A percentile compares a stretch with the other conserved stretches of the same genome.
Conservation (phyloP, 2,888 invertebrate genomes). For the Craniophora ligustri region DNA sequence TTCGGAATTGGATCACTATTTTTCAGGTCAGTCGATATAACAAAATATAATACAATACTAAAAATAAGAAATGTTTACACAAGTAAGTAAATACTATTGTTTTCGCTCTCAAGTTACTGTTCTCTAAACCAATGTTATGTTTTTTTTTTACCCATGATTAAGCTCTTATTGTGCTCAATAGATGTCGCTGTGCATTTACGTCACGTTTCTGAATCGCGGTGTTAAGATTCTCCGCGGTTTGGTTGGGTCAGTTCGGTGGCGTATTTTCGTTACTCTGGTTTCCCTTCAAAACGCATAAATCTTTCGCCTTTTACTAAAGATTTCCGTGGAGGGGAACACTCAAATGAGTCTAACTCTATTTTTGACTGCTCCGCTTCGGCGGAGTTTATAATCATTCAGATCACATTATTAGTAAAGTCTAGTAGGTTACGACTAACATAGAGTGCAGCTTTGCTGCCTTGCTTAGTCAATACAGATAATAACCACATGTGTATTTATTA, state of each 20-base stretch:
- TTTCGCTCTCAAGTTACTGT: too few species aligned
- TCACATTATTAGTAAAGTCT: too few species aligned
- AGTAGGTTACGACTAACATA: too few species aligned
- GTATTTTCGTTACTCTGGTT: slow-evolving; percentile 84
- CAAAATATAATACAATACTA: too few species aligned
- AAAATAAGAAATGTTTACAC: too few species aligned
- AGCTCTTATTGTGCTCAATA: background rate
- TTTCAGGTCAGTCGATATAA: slow-evolving; percentile 83
- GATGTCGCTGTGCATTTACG: slow-evolving; percentile 17
- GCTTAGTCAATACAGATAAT: too few species aligned
- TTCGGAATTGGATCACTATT: slow-evolving; percentile 90
- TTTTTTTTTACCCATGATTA: background rate
- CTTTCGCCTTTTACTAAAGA: slow-evolving; percentile 94
- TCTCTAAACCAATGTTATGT: too few species aligned
- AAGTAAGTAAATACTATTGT: too few species aligned
- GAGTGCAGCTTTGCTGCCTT: too few species aligned
- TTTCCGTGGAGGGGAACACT: slow-evolving; percentile 93
- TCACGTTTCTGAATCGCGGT: slow-evolving; percentile 13
- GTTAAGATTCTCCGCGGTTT: slow-evolving; percentile 18
- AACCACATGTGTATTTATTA: too few species aligned
- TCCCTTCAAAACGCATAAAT: slow-evolving; percentile 92
- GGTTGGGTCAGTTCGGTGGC: slow-evolving; percentile 1
- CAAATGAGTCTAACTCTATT: slow-evolving; percentile 89
- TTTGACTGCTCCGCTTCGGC: slow-evolving; percentile 13
- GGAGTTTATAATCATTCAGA: background rate